A percentile compares a stretch with the other conserved stretches of the same genome.
Conservation (phyloP, 2,888 invertebrate genomes). For the Atrina japonica region DNA sequence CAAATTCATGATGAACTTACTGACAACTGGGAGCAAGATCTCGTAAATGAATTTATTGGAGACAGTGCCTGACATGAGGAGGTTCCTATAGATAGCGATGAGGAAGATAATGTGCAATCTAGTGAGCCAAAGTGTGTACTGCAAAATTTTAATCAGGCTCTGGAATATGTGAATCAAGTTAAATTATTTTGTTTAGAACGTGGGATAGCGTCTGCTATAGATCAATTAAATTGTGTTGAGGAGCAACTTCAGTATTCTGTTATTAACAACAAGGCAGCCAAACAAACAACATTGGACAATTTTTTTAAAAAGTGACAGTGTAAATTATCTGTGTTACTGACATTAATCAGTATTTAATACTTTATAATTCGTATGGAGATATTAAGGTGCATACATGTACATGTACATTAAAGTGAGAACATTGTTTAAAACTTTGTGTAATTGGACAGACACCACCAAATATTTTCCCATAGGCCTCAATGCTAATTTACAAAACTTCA, state of each 20-base stretch:
- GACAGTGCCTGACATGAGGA: not conserved
- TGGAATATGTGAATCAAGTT: not conserved
- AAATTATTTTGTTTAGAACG: too few relatives aligned
- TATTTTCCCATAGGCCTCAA: too few relatives aligned
- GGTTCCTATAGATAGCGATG: not conserved
- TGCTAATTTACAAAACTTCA: too few relatives aligned
- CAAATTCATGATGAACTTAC: not conserved
- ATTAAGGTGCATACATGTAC: too few relatives aligned
- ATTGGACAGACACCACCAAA: too few relatives aligned
- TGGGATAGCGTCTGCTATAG: not conserved
- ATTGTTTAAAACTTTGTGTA: too few relatives aligned
- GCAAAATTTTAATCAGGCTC: not conserved
- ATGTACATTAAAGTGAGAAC: too few relatives aligned
- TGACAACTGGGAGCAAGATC: not conserved
- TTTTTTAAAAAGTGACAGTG: slow-evolving; percentile 1
- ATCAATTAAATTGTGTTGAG: not conserved
- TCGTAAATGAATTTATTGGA: not conserved
- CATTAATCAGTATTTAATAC: too few relatives aligned
- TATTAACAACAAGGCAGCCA: not conserved
- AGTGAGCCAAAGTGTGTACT: not conserved
- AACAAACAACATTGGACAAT: not conserved
- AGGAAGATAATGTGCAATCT: not conserved
- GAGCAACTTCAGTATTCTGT: not conserved
- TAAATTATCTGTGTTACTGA: too few relatives aligned
- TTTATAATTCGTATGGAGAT: too few relatives aligned